Conservation (phyloP, 1,140 invertebrate genomes). For the Pissodes strobi region DNA sequence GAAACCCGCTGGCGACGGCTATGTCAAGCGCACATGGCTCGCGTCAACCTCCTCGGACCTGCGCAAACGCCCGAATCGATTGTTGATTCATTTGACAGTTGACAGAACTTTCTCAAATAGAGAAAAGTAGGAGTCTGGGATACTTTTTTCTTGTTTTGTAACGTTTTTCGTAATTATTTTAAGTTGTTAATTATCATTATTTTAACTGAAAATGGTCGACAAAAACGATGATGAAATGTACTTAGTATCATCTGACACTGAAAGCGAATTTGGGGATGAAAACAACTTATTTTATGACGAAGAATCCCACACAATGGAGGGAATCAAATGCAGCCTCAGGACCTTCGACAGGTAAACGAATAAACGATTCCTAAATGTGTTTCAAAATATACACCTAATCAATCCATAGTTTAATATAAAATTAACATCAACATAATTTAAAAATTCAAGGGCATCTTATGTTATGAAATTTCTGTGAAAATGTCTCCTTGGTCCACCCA, state of each 20-base stretch:
- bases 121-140: background rate
- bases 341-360: conserved; percentile 21
- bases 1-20: too few relatives aligned
- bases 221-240: conserved; percentile 21
- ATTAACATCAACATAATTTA: too few relatives aligned
- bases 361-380: background rate
- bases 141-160: background rate
- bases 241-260: conserved; percentile 20
- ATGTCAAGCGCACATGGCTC: too few relatives aligned
- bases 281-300: conserved; percentile 27
- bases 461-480: background rate
- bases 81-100: conserved; percentile 28
- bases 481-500: background rate
- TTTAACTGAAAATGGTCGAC: conserved; percentile 1
- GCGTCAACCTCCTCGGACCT: too few relatives aligned
- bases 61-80: background rate
- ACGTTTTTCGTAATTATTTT: conserved; percentile 1
- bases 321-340: conserved; percentile 9
- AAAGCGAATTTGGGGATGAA: conserved; percentile 23
- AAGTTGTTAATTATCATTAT: background rate
- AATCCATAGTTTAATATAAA: background rate
- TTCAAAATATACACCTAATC: background rate
- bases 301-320: background rate
- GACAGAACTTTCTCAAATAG: background rate
- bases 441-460: background rate